phyloP scores from a whole-genome alignment of 2,797 vertebrate species.

The Malacoraja senta region DNA sequence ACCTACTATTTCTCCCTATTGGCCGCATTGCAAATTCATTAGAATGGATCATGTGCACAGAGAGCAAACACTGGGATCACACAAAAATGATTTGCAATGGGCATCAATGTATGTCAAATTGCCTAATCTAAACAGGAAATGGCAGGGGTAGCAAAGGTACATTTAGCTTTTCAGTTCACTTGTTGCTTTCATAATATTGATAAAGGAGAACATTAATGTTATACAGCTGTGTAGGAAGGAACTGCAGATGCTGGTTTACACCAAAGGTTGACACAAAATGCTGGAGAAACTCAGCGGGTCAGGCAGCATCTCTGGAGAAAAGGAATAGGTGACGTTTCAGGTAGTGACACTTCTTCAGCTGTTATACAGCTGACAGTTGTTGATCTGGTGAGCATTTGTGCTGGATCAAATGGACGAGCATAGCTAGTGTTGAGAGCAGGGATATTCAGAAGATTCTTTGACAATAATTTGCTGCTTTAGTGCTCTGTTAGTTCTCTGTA shows the following conservation, averaged over 20 bases:
- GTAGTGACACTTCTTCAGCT: too few species aligned
- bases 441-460: neutral
- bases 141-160: neutral
- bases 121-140: neutral
- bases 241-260: too few species aligned
- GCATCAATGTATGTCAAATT: neutral
- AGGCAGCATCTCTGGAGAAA: too few species aligned
- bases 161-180: neutral
- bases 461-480: neutral
- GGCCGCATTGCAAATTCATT: neutral
- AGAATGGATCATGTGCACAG: neutral
- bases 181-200: neutral
- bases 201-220: neutral
- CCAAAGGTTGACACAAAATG: too few species aligned
- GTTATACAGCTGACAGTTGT: too few species aligned
- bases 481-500: neutral
- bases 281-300: too few species aligned
- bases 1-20: neutral
- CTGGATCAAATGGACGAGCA: neutral
- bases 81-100: neutral
- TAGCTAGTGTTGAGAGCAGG: neutral
- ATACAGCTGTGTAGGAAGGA: too few species aligned
- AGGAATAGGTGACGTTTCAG: too few species aligned
- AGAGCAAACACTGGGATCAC: neutral
- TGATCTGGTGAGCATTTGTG: neutral